Conservation (phyloP, 2,113 vertebrate species). For the Corvus moneduloides region DNA sequence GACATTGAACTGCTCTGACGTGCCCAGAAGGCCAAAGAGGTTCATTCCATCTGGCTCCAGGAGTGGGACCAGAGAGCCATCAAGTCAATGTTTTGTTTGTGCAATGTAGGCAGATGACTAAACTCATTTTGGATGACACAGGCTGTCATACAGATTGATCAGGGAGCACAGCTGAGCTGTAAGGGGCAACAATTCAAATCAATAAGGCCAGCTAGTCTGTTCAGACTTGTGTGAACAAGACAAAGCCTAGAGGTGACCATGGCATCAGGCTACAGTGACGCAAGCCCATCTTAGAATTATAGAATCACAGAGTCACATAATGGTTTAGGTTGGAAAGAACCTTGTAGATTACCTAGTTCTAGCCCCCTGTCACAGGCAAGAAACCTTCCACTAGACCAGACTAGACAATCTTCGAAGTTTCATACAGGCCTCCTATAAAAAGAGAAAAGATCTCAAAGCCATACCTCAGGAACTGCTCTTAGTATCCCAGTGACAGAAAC, state of each 20-base stretch:
- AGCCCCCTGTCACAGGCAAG: no score
- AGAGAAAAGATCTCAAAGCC: neutral
- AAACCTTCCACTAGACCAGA: neutral
- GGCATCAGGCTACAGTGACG: neutral
- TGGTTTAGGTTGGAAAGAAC: no score
- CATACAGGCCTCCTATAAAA: neutral
- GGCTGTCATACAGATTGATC: neutral
- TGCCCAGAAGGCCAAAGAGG: neutral
- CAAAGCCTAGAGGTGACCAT: neutral
- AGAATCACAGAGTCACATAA: no score
- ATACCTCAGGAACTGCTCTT: neutral
- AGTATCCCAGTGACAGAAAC: neutral
- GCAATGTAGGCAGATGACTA: neutral
- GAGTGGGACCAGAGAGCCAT: neutral
- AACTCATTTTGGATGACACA: neutral
- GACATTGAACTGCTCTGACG: neutral
- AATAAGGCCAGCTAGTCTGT: neutral
- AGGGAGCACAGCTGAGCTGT: neutral
- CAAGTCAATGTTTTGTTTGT: neutral
- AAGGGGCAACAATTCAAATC: neutral
- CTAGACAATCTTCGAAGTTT: neutral
- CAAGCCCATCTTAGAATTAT: neutral
- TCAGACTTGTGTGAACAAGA: neutral
- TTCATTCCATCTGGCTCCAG: neutral
- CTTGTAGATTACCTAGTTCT: no score